A percentile compares a stretch with the other conserved stretches of the same genome.
Conservation (phyloP, 2,888 invertebrate species). For the Caenorhabditis zanzibari region DNA sequence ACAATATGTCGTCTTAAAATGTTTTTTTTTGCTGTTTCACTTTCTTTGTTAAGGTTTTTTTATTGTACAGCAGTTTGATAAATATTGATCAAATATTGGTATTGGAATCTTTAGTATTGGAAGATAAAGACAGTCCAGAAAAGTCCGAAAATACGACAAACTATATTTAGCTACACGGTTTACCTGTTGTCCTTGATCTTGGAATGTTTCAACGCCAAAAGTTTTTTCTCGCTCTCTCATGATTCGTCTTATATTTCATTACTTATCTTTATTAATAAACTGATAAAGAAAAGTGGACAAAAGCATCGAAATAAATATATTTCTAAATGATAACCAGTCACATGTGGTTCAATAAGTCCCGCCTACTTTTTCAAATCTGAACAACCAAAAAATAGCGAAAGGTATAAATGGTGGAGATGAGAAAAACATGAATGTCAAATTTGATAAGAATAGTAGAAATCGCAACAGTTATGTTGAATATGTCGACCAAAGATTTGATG, state of each 20-base stretch:
- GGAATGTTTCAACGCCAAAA: not conserved
- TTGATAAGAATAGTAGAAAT: not conserved
- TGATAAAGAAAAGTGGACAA: not conserved
- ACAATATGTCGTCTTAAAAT: slow-evolving; percentile 8
- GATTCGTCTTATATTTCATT: too few species aligned
- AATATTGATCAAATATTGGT: too few species aligned
- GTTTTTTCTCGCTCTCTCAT: not conserved
- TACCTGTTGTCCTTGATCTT: not conserved
- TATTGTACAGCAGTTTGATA: not conserved
- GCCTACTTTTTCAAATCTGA: slow-evolving; percentile 9
- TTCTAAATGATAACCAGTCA: not conserved
- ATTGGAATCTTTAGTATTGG: too few species aligned
- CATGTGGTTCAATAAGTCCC: not conserved
- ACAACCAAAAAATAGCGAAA: not conserved
- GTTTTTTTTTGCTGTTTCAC: slow-evolving; percentile 5
- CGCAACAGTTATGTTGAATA: slow-evolving; percentile 1
- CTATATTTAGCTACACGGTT: not conserved
- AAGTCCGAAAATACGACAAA: too few species aligned
- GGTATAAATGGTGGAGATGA: not conserved
- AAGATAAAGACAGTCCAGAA: too few species aligned
- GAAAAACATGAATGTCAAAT: not conserved
- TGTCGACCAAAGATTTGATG: slow-evolving; percentile 34
- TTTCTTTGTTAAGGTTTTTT: not conserved
- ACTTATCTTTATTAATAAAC: slow-evolving; percentile 13
- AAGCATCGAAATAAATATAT: not conserved